phyloP scores from a whole-genome alignment of 2,888 invertebrate species.

The Elegia similella region DNA sequence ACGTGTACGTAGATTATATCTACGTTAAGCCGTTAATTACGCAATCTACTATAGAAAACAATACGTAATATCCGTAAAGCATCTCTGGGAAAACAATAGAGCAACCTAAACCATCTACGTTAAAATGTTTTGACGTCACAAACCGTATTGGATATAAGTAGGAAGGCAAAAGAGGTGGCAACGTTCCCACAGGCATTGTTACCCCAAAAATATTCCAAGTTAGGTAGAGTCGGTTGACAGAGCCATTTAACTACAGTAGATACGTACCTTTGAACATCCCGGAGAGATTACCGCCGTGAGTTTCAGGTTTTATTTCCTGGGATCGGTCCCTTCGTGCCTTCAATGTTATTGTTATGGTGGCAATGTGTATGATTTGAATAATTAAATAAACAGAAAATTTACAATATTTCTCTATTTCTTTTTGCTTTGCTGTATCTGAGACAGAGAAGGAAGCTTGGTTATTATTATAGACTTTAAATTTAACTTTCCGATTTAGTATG shows the following conservation, averaged over 20 bases:
- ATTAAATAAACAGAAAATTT: not conserved
- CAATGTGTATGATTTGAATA: not conserved
- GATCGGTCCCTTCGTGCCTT: not conserved
- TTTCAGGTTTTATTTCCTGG: constrained; percentile 9
- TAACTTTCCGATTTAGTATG: too few relatives aligned
- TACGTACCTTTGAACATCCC: not conserved
- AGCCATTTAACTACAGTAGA: not conserved
- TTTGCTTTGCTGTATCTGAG: not conserved
- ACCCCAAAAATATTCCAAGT: constrained; percentile 1
- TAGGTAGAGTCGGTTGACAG: constrained; percentile 1
- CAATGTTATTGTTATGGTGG: not conserved
- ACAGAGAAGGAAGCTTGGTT: not conserved
- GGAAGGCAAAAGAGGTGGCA: not conserved
- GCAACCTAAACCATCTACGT: not conserved
- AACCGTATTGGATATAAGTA: not conserved
- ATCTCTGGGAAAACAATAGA: not conserved
- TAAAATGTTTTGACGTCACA: not conserved
- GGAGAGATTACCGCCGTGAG: not conserved
- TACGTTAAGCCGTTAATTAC: too few relatives aligned
- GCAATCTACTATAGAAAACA: not conserved
- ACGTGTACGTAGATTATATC: too few relatives aligned
- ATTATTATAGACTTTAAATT: not conserved
- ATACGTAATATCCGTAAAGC: not conserved
- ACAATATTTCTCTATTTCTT: not conserved
- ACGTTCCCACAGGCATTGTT: constrained; percentile 6